These are phyloP conservation scores for Chrysogorgia sp. DNA, from an alignment of 92 coral and sea anemone species.

Conservation along the genomic window DNA sequence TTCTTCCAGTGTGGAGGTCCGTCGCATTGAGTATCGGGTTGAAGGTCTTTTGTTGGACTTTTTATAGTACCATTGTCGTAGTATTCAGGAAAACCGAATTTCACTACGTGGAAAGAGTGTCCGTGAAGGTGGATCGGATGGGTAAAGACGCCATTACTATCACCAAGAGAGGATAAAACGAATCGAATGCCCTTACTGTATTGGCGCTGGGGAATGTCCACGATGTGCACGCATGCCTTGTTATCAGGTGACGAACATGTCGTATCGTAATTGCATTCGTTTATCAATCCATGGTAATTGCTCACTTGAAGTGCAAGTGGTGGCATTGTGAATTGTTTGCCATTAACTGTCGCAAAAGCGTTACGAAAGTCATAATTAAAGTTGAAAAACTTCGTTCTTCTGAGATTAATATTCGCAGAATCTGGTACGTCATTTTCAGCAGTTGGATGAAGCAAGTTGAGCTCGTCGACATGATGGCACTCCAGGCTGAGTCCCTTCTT, in stretches of 20 bases:
- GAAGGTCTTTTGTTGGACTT: not conserved
- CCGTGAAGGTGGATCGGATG: conserved; percentile 37
- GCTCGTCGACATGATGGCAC: conserved; percentile 42
- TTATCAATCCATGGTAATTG: not conserved
- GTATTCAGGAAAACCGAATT: conserved; percentile 21
- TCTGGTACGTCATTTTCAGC: conserved; percentile 50
- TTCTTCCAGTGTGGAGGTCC: conserved; percentile 2
- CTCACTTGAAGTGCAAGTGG: conserved; percentile 59
- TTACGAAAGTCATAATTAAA: too few relatives aligned
- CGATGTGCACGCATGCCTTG: not conserved
- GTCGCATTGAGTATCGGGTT: not conserved
- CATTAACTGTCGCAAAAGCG: too few relatives aligned
- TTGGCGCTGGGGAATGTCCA: not conserved
- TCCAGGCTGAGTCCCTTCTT: not conserved
- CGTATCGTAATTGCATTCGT: not conserved
- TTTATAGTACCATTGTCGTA: not conserved
- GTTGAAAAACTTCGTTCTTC: conserved; percentile 52
- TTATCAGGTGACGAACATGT: not conserved
- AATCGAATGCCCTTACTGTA: conserved; percentile 17
- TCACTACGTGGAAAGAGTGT: conserved; percentile 31
- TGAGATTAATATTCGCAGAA: not conserved
- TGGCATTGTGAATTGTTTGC: conserved; percentile 55
- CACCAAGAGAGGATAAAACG: conserved; percentile 11
- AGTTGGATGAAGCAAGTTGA: conserved; percentile 47
- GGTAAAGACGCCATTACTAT: not conserved